Evolutionary conservation across 2,113 vertebrate species (phyloP).

Genomic region (Poeciliopsis retropinna): DNA sequence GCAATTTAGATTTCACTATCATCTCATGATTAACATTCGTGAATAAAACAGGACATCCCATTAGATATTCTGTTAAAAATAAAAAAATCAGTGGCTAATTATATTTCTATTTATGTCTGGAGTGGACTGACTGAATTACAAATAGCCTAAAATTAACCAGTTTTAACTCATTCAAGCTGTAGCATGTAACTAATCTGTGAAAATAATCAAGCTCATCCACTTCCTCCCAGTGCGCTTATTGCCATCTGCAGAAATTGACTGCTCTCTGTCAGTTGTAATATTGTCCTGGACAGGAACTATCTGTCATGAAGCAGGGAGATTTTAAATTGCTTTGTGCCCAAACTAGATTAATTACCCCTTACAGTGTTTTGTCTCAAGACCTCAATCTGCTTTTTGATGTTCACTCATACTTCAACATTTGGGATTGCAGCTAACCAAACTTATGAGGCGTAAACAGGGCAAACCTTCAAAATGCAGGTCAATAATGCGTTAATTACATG

Average conservation of each 20-base stretch:
- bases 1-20: neutral
- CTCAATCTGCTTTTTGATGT: neutral
- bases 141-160: neutral
- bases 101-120: neutral
- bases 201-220: no score
- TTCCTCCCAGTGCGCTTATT: no score
- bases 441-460: neutral
- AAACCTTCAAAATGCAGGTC: neutral
- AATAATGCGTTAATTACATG: neutral
- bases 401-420: neutral
- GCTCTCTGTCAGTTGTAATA: no score
- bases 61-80: neutral
- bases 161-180: neutral
- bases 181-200: no score
- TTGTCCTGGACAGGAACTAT: no score
- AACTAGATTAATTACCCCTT: no score
- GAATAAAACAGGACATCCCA: neutral
- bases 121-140: neutral
- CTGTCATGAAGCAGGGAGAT: no score
- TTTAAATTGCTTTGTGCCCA: no score
- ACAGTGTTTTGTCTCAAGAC: neutral
- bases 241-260: no score
- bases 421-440: neutral
- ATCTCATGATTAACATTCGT: neutral
- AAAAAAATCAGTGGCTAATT: neutral